phyloP scores from a whole-genome alignment of 1,140 invertebrate genomes.

The Coboldia fuscipes region DNA sequence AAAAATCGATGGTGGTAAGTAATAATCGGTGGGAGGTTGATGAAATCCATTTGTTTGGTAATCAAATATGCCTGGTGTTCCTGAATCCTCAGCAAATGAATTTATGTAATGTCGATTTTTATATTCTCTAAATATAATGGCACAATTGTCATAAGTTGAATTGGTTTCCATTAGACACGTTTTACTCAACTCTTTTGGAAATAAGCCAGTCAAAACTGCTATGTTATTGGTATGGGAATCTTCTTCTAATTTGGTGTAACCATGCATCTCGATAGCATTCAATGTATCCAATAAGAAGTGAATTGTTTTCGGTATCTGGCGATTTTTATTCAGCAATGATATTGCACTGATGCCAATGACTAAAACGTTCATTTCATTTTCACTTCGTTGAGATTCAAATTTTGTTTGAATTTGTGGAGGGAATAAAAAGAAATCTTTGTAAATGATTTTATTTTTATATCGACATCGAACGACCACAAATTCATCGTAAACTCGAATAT shows the following conservation, averaged over 20 bases:
- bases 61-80: conserved; percentile 52
- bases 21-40: conserved; percentile 62
- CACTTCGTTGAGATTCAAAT: too few relatives aligned
- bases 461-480: too few relatives aligned
- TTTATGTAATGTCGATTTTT: conserved; percentile 49
- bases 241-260: conserved; percentile 65
- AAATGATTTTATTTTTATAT: too few relatives aligned
- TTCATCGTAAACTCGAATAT: too few relatives aligned
- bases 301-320: conserved; percentile 55
- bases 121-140: conserved; percentile 63
- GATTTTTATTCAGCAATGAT: conserved; percentile 62
- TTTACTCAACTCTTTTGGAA: conserved; percentile 31
- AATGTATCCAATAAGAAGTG: conserved; percentile 31
- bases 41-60: conserved; percentile 53
- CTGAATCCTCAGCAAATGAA: conserved; percentile 54
- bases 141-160: conserved; percentile 38
- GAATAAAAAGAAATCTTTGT: too few relatives aligned
- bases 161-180: conserved; percentile 28
- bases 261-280: conserved; percentile 42
- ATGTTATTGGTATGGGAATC: conserved; percentile 70
- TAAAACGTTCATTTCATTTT: conserved; percentile 45
- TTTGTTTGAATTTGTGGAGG: too few relatives aligned
- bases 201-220: conserved; percentile 43
- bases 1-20: conserved; percentile 46
- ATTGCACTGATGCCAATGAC: conserved; percentile 72